phyloP scores from a whole-genome alignment of 2,113 vertebrate genomes.

The Ceyx cyanopectus region DNA sequence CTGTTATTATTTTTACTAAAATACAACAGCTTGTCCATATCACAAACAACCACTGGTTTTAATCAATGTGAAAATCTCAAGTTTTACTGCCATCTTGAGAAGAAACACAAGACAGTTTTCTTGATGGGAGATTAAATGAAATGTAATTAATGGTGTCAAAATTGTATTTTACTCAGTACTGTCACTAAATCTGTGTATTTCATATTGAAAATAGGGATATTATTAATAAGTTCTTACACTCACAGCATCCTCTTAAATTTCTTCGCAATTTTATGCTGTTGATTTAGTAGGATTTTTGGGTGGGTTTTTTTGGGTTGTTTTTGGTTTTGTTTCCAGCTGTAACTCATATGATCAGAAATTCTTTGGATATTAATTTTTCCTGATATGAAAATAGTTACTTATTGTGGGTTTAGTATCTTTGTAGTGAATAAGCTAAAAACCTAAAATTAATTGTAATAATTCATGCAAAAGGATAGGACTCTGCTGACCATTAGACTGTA shows the following conservation, averaged over 20 bases:
- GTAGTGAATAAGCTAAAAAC: slow-evolving; percentile 1
- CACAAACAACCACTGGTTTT: slow-evolving; percentile 6
- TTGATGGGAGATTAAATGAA: neutral
- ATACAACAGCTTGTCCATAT: neutral
- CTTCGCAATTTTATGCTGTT: neutral
- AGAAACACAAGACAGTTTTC: neutral
- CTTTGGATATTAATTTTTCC: neutral
- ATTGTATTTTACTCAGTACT: neutral
- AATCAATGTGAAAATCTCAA: neutral
- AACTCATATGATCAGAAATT: neutral
- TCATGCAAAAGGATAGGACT: neutral
- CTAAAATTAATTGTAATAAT: neutral
- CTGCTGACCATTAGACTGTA: neutral
- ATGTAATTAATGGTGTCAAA: neutral
- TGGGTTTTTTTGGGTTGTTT: no score
- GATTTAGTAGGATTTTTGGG: neutral
- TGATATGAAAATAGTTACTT: neutral
- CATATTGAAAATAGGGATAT: neutral
- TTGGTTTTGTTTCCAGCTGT: neutral
- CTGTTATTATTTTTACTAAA: slow-evolving; percentile 8
- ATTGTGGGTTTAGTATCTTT: neutral
- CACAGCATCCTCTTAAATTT: neutral
- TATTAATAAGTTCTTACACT: neutral
- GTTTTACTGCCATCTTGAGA: neutral
- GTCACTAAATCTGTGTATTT: neutral